Percentiles rank a stretch among this genome's conserved stretches.
phyloP scores from a whole-genome alignment of 1,140 invertebrate genomes.

The Drosophila kohkoa region DNA sequence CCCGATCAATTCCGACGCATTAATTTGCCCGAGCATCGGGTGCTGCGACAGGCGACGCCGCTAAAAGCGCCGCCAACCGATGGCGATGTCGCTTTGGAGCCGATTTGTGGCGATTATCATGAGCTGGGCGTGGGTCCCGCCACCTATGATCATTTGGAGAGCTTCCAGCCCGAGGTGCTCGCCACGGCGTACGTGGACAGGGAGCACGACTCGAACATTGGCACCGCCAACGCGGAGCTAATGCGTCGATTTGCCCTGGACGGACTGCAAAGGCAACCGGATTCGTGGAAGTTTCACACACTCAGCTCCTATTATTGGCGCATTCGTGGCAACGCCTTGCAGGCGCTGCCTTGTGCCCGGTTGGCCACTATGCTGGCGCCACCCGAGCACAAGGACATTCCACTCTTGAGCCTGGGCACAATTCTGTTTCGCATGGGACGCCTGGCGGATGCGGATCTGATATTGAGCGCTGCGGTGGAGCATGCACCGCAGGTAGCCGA shows the following conservation, averaged over 20 bases:
- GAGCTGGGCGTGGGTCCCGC: constrained; percentile 85
- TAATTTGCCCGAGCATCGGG: constrained; percentile 64
- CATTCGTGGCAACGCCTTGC: constrained; percentile 90
- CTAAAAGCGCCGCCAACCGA: constrained; percentile 10
- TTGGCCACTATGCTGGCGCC: constrained; percentile 92
- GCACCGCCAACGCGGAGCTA: constrained; percentile 88
- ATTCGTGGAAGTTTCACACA: constrained; percentile 94
- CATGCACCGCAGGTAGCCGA: constrained; percentile 90
- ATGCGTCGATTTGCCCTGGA: constrained; percentile 82
- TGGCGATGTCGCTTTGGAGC: constrained; percentile 76
- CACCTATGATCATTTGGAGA: constrained; percentile 91
- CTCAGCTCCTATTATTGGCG: constrained; percentile 95
- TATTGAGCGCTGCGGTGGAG: constrained; percentile 92
- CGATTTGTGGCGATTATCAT: constrained; percentile 88
- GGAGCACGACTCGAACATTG: constrained; percentile 87
- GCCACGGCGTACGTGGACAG: constrained; percentile 88
- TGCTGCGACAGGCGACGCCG: constrained; percentile 34
- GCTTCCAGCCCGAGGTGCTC: constrained; percentile 89
- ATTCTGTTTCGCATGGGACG: constrained; percentile 91
- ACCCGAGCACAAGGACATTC: constrained; percentile 91
- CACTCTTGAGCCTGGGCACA: constrained; percentile 92
- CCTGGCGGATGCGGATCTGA: constrained; percentile 91
- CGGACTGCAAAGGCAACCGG: constrained; percentile 89
- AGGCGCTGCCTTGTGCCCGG: constrained; percentile 93
- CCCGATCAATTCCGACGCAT: constrained; percentile 71